phyloP scores from a whole-genome alignment of 2,797 vertebrate species.

The Pogoniulus pusillus region DNA sequence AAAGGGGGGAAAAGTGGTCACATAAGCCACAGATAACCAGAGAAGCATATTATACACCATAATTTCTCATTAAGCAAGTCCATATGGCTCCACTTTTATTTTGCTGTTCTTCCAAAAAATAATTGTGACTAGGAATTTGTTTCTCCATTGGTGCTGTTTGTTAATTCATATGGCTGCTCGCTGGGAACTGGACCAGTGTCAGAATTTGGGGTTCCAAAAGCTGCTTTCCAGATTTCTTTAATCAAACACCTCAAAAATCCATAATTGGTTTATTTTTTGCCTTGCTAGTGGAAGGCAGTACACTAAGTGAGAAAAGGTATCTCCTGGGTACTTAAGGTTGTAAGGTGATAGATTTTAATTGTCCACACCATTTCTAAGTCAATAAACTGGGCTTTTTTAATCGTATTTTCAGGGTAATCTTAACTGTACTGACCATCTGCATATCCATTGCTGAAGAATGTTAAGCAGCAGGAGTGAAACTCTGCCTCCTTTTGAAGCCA shows the following conservation, averaged over 20 bases:
- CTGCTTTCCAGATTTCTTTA: conserved; percentile 6
- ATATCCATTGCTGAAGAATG: not conserved
- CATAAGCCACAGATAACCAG: conserved; percentile 16
- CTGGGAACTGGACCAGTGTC: conserved; percentile 40
- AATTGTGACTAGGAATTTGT: conserved; percentile 44
- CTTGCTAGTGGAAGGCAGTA: not conserved
- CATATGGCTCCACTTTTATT: conserved; percentile 39
- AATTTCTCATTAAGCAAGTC: conserved; percentile 54
- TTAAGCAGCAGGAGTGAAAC: not conserved
- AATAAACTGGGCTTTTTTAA: not conserved
- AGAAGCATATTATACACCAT: conserved; percentile 18
- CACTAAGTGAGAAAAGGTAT: not conserved
- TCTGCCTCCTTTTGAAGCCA: not conserved
- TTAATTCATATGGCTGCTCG: conserved; percentile 36
- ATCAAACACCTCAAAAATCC: not conserved
- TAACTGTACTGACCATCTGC: not conserved
- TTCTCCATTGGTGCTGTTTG: conserved; percentile 36
- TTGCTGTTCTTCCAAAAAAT: conserved; percentile 48
- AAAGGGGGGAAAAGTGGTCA: not conserved
- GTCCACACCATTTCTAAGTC: not conserved
- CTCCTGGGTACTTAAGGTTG: not conserved
- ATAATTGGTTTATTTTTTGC: not conserved
- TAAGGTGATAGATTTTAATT: not conserved
- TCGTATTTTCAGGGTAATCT: not conserved
- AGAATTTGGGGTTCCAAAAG: not conserved